A percentile compares a stretch with the other conserved stretches of the same genome.
Evolutionary conservation across 2,888 invertebrate genomes (phyloP).

Genomic region (Terebella lapidaria): DNA sequence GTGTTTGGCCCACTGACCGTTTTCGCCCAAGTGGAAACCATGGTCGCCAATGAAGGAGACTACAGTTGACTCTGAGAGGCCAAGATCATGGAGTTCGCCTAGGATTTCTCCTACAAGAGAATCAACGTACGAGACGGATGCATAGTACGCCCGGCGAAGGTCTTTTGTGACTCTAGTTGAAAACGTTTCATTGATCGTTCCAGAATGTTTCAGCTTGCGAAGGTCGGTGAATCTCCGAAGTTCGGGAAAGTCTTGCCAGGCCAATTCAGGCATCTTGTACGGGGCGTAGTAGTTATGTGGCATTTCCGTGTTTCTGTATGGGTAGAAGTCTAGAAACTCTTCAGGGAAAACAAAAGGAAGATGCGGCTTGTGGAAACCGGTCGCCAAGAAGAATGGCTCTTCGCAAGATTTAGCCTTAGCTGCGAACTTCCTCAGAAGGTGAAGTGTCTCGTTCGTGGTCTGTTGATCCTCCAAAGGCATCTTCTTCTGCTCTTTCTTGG

Average conservation of each 20-base stretch:
- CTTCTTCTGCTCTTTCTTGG: conserved; percentile 8
- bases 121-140: conserved; percentile 16
- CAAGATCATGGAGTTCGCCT: conserved; percentile 8
- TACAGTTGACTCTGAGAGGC: conserved; percentile 18
- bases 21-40: conserved; percentile 25
- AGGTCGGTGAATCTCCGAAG: conserved; percentile 27
- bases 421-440: conserved; percentile 11
- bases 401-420: not conserved
- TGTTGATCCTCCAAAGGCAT: not conserved
- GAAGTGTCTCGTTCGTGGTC: conserved; percentile 18
- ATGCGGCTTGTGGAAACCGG: conserved; percentile 28
- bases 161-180: conserved; percentile 19
- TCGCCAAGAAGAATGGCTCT: conserved; percentile 27
- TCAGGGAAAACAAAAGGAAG: conserved; percentile 27
- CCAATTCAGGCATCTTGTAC: conserved; percentile 27
- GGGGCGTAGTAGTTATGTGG: conserved; percentile 31
- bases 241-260: conserved; percentile 30
- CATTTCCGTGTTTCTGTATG: conserved; percentile 15
- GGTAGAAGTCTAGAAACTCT: conserved; percentile 21
- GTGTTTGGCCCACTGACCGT: conserved; percentile 28
- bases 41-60: conserved; percentile 24
- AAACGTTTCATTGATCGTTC: conserved; percentile 29
- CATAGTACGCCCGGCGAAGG: conserved; percentile 22
- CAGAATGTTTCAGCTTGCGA: conserved; percentile 20
- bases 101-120: conserved; percentile 17